A percentile compares a stretch with the other conserved stretches of the same genome.
Conservation (phyloP, 2,113 vertebrate genomes). For the Miniopterus natalensis region DNA sequence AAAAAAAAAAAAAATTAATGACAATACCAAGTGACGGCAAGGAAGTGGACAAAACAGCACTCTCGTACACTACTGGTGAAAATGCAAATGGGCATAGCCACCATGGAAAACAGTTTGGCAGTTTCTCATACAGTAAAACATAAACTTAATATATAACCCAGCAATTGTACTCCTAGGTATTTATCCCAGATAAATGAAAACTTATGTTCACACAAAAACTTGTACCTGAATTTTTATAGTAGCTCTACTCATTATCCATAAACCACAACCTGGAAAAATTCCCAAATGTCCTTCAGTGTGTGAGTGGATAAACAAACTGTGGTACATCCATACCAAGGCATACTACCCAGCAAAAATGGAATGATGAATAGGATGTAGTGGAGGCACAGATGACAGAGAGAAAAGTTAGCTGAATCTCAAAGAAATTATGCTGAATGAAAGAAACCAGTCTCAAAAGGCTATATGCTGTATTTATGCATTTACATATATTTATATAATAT, state of each 20-base stretch:
- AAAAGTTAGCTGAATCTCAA: constrained; percentile 4
- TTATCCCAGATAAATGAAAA: constrained; percentile 50
- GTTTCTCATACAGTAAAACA: constrained; percentile 13
- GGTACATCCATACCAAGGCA: neutral
- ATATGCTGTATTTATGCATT: neutral
- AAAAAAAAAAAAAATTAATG: neutral
- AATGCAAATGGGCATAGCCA: neutral
- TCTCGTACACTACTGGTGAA: neutral
- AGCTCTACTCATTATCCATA: neutral
- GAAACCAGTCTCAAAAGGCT: constrained; percentile 1
- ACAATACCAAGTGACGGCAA: constrained; percentile 18
- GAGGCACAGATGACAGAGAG: too few relatives aligned
- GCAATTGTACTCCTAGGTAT: neutral
- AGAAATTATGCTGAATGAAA: neutral
- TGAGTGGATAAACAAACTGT: constrained; percentile 20
- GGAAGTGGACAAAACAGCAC: neutral
- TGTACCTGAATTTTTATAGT: constrained; percentile 12
- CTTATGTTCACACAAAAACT: neutral
- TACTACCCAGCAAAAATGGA: constrained; percentile 11
- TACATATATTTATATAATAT: neutral
- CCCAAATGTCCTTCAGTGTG: neutral
- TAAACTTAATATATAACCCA: neutral
- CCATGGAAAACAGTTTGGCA: constrained; percentile 25
- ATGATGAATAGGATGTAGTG: too few relatives aligned
- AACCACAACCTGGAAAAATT: neutral